Evolutionary conservation across 2,797 vertebrate species (phyloP).

Genomic region (Parauchenoglanis punctatus): DNA sequence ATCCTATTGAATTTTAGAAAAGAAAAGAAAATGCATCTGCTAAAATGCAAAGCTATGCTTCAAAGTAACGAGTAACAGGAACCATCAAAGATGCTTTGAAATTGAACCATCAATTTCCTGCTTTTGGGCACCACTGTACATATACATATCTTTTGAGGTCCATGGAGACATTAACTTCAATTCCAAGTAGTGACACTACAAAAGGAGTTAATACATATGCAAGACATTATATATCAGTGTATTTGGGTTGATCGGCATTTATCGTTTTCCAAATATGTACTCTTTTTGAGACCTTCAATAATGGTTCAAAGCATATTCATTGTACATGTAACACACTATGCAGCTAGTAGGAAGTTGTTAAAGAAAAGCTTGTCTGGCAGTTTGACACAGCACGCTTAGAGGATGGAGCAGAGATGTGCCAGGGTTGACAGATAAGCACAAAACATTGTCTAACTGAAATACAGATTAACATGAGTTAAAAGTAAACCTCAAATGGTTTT

Average conservation of each 20-base stretch:
- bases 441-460: not conserved
- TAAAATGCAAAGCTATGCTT: too few species aligned
- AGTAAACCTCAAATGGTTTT: not conserved
- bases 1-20: too few species aligned
- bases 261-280: not conserved
- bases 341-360: not conserved
- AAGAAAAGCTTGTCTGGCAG: slow-evolving; percentile 5
- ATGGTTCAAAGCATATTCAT: not conserved
- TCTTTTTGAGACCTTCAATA: not conserved
- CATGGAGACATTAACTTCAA: too few species aligned
- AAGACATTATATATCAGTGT: not conserved
- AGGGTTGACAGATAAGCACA: not conserved
- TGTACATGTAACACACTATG: not conserved
- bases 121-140: too few species aligned
- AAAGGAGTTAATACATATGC: not conserved
- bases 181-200: too few species aligned
- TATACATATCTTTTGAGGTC: too few species aligned
- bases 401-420: not conserved
- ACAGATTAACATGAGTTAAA: not conserved
- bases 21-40: too few species aligned
- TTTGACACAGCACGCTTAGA: not conserved
- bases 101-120: too few species aligned
- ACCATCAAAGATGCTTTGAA: too few species aligned
- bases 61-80: too few species aligned
- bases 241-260: not conserved